Evolutionary conservation across 1,140 invertebrate species (phyloP).

Genomic region (Leptinotarsa texana): DNA sequence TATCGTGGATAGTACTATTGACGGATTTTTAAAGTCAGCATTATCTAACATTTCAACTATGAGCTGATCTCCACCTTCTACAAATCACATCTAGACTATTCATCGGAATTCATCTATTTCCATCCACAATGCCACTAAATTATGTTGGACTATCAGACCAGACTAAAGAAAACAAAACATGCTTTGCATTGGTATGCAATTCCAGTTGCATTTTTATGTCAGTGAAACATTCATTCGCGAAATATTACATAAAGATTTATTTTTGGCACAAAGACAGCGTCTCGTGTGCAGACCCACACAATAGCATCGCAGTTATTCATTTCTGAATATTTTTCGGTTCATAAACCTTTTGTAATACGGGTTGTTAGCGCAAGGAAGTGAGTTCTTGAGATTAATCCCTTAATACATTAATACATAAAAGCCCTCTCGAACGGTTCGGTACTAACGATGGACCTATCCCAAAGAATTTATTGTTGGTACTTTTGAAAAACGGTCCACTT

Average conservation of each 20-base stretch:
- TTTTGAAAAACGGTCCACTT: slow-evolving; percentile 1
- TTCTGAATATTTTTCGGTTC: slow-evolving; percentile 14
- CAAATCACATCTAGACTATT: not conserved
- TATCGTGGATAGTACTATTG: too few relatives aligned
- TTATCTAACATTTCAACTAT: too few relatives aligned
- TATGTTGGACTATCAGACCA: not conserved
- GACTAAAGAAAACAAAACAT: not conserved
- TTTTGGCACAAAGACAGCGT: slow-evolving; percentile 12
- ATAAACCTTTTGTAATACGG: slow-evolving; percentile 14
- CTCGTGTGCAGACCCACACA: slow-evolving; percentile 9
- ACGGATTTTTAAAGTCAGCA: too few relatives aligned
- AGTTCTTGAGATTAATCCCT: not conserved
- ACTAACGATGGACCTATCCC: not conserved
- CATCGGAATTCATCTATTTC: not conserved
- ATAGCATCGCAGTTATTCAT: slow-evolving; percentile 11
- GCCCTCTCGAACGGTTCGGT: not conserved
- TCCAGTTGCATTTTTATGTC: not conserved
- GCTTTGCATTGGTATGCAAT: not conserved
- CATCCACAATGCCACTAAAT: not conserved
- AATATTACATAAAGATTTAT: slow-evolving; percentile 18
- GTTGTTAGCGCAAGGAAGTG: slow-evolving; percentile 12
- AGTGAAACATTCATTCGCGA: slow-evolving; percentile 1
- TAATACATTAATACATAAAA: slow-evolving; percentile 10
- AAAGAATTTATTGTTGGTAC: not conserved
- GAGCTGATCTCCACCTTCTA: too few relatives aligned